Base-by-base conservation (phyloP, 37 sponge, comb jelly and placozoan species). In the Amphimedon queenslandica region DNA sequence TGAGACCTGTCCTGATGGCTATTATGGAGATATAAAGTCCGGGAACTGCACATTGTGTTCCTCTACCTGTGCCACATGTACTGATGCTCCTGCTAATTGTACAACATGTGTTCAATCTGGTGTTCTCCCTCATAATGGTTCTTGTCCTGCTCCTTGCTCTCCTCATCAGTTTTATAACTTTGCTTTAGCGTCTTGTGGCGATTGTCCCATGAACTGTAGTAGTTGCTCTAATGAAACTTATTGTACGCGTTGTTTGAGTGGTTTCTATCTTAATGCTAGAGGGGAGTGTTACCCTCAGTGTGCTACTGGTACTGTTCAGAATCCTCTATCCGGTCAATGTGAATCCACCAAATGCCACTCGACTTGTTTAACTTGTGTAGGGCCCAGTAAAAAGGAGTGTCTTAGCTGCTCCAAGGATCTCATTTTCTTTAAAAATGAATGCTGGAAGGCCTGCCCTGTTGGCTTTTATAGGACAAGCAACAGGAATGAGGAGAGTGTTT, bases 361-460 rank as follows among this genome's bases (percentile, higher is more conserved):
- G 5, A 64, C 82, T 16, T 87, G 87, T 72, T 55, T 66, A 24
- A 87, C 82, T 4, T 87, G 87, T 56, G 65, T 70, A 8, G 82
- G 82, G 3, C 38, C 64, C 24, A 38, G 60, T 23, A 34, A 47
- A 0, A 57, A 53, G 31, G 32, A 79, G 11, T 83, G 89, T 41
- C 66, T 70, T 0, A 75, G 55, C 39, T 83, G 84, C 65, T 53
- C 42, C 23, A 23, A 40, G 41, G 63, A 38, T 2, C 47, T 4
- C 3, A 32, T 64, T 16, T 41, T 87, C 20, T 28, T 42, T 2
- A 38, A 64, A 11, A 40, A 67, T 21, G 5, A 57, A 0, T 87
- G 87, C 56, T 4, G 76, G 3, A n/a, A 67, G 20, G 47, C 75
- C 27, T 87, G 87, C 40, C 77, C 82, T 6, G 1, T 67, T 6